phyloP scores from a whole-genome alignment of 2,113 vertebrate species.

The Pogonocichla stellata region DNA sequence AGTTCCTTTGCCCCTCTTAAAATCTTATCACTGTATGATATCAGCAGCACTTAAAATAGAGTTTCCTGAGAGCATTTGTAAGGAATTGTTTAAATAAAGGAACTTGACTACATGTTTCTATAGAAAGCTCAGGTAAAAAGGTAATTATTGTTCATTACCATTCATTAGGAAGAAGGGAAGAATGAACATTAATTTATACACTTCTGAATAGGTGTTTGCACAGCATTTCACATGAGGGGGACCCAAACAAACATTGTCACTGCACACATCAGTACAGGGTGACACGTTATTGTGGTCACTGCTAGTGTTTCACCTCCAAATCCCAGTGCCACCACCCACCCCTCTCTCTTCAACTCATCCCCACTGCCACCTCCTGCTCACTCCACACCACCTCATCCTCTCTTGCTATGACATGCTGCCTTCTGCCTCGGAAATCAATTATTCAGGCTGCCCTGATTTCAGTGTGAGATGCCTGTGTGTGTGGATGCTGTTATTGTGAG shows the following conservation, averaged over 20 bases:
- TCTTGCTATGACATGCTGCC: background rate
- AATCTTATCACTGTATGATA: background rate
- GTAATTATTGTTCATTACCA: background rate
- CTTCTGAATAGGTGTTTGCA: background rate
- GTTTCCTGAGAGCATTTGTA: background rate
- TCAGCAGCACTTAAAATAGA: background rate
- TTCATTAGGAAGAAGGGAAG: background rate
- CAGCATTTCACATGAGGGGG: background rate
- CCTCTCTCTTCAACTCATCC: background rate
- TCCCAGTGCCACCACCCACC: background rate
- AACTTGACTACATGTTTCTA: background rate
- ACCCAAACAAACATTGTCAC: background rate
- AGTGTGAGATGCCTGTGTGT: background rate
- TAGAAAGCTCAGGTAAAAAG: background rate
- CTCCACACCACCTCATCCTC: background rate
- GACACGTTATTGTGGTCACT: accelerated
- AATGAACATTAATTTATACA: background rate
- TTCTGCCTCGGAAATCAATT: slow-evolving; percentile 31
- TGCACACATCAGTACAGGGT: background rate
- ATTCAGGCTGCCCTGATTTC: slow-evolving; percentile 54
- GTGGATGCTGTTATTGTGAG: background rate
- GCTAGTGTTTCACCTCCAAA: background rate
- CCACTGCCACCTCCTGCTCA: background rate
- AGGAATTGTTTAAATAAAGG: background rate
- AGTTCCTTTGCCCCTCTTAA: background rate